Percentiles rank a stretch among this genome's conserved stretches.
These are phyloP conservation scores for Drosophila azteca DNA, from an alignment of 1,140 invertebrate genomes.

Conservation along the genomic window DNA sequence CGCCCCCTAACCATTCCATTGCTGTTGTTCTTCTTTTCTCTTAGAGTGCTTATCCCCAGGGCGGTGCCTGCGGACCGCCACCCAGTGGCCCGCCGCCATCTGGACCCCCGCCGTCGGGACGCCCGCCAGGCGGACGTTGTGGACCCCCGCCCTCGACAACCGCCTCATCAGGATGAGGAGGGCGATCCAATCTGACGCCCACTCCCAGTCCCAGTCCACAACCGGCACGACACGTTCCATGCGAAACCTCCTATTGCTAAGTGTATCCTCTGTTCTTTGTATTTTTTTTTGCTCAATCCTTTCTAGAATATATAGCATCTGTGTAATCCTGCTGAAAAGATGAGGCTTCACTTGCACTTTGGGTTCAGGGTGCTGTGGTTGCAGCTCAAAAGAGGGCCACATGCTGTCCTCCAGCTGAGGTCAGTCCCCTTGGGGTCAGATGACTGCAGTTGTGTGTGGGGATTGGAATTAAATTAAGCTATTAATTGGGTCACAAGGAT, in stretches of 20 bases:
- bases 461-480: too few relatives aligned
- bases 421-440: too few relatives aligned
- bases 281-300: conserved; percentile 4
- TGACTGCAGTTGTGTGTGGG: too few relatives aligned
- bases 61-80: conserved; percentile 48
- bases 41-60: conserved; percentile 52
- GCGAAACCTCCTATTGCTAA: conserved; percentile 16
- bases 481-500: too few relatives aligned
- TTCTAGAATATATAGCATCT: conserved; percentile 11
- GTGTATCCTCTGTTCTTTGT: neutral
- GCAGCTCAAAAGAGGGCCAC: too few relatives aligned
- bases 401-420: too few relatives aligned
- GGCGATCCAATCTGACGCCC: neutral
- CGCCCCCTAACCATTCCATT: too few relatives aligned
- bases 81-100: conserved; percentile 59
- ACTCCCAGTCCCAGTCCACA: neutral
- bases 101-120: conserved; percentile 53
- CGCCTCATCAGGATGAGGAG: conserved; percentile 34
- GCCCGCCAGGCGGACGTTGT: conserved; percentile 41
- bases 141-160: conserved; percentile 49
- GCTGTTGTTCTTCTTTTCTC: neutral
- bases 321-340: conserved; percentile 11
- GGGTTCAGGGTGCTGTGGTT: too few relatives aligned
- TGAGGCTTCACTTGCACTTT: too few relatives aligned
- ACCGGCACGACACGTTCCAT: neutral